Base-by-base conservation (phyloP, 1,140 invertebrate genomes). In the Microvelia longipes region DNA sequence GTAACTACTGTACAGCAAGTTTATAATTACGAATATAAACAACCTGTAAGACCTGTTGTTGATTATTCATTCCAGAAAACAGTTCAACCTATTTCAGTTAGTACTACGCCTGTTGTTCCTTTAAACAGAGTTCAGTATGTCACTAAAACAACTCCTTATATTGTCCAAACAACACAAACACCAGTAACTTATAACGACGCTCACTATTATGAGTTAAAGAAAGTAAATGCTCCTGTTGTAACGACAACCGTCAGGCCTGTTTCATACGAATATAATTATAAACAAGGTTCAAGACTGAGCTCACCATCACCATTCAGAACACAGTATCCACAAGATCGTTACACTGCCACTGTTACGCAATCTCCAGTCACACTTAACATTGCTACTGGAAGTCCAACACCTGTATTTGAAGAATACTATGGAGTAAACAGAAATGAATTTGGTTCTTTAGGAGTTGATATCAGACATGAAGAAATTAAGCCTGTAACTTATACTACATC, bases 401-500 rank as follows among this genome's bases (percentile, higher is more conserved):
- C 71, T 66, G 61, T 67, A 63, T 70, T 66, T 70, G 65, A 74
- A 69, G 68, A 72, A 71, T 69, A 72, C 29, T 74, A 68, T 71
- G 73, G 70, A 65, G 30, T 68, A 19, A 74, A 72, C 67, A 67
- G 70, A 65, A 61, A 25, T 60, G 24, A 25, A 24, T 19, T 28
- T 14, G 11, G 15, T 26, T 50, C 35, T 11, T 5, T 50, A 11
- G 19, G 35, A 11, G 5, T 11, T 5, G 35, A 50, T 50, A 50
- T 50, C 19, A 19, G 19, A 19, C 5, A 19, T 11, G 35, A 50
- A 50, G 35, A 11, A 50, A 50, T 5, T 11, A 11, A 11, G 5
- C 35, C 35, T 50, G 19, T 19, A 11, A 50, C 35, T 50, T 50
- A 50, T 50, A 61, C n/a, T 35, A 14, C 29, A 2, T 5, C 26